These are phyloP conservation scores for Drosophila falleni DNA, from an alignment of 2,888 invertebrate species.

Conservation along the genomic window DNA sequence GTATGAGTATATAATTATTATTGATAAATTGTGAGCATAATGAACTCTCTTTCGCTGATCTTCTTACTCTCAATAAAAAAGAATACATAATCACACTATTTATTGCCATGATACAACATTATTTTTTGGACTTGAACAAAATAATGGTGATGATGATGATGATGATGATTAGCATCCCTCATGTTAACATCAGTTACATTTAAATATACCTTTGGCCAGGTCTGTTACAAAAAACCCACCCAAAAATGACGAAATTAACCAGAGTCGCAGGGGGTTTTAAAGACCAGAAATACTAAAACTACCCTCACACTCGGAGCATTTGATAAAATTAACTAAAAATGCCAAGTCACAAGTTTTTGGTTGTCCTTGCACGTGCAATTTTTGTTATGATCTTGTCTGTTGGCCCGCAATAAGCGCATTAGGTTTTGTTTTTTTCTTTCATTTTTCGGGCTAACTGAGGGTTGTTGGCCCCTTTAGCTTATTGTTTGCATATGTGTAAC, in stretches of 20 bases:
- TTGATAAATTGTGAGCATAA: constrained; percentile 38
- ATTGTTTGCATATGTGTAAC: constrained; percentile 81
- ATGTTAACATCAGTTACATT: constrained; percentile 82
- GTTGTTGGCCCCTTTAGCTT: constrained; percentile 62
- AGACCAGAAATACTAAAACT: constrained; percentile 57
- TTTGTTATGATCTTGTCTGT: constrained; percentile 50
- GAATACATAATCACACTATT: constrained; percentile 79
- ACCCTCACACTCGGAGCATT: constrained; percentile 48
- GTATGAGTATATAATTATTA: constrained; percentile 29
- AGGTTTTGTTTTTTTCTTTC: constrained; percentile 50
- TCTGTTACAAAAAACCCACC: constrained; percentile 49
- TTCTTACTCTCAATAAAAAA: constrained; percentile 13
- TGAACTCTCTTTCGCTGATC: constrained; percentile 32
- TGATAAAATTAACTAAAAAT: constrained; percentile 70
- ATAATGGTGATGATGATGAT: constrained; percentile 11
- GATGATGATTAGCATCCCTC: constrained; percentile 80
- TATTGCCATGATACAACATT: constrained; percentile 83
- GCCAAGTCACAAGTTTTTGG: constrained; percentile 61
- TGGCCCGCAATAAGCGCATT: constrained; percentile 74
- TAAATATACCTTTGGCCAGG: constrained; percentile 50
- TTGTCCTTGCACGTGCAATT: constrained; percentile 75
- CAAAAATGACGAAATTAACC: constrained; percentile 55
- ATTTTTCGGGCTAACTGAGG: constrained; percentile 34
- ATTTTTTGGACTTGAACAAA: constrained; percentile 57
- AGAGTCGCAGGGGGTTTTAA: constrained; percentile 29